These are phyloP conservation scores for Ibycter americanus DNA, from an alignment of 2,797 vertebrate genomes.

Conservation along the genomic window DNA sequence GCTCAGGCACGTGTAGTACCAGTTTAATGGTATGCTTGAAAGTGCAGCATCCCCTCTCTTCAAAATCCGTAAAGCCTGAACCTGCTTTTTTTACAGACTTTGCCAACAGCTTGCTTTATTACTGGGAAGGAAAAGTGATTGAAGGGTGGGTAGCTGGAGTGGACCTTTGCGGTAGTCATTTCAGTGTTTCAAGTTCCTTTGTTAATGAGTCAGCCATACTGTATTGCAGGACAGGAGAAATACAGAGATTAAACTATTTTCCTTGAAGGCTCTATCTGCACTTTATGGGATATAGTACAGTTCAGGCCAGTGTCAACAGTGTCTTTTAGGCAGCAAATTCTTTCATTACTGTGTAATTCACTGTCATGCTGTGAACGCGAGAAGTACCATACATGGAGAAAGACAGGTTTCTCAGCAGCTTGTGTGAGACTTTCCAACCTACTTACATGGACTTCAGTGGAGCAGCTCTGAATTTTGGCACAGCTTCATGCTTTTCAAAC, in stretches of 20 bases:
- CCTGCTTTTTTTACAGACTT: not conserved
- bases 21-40: not conserved
- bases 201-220: not conserved
- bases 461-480: conserved; percentile 35
- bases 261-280: not conserved
- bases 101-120: not conserved
- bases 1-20: not conserved
- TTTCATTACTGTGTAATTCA: conserved; percentile 54
- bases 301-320: not conserved
- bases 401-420: conserved; percentile 32
- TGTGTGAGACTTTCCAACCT: conserved; percentile 9
- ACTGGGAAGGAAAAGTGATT: not conserved
- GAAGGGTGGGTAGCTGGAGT: not conserved
- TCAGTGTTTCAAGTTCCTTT: not conserved
- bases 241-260: not conserved
- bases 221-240: not conserved
- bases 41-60: not conserved
- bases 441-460: conserved; percentile 40
- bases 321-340: conserved; percentile 33
- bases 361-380: conserved; percentile 3
- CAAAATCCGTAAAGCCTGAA: not conserved
- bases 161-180: not conserved
- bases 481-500: not conserved
- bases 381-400: conserved; percentile 67
- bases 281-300: not conserved